A percentile compares a stretch with the other conserved stretches of the same genome.
Conservation (phyloP, 2,888 invertebrate species). For the Phaedon cochleariae region DNA sequence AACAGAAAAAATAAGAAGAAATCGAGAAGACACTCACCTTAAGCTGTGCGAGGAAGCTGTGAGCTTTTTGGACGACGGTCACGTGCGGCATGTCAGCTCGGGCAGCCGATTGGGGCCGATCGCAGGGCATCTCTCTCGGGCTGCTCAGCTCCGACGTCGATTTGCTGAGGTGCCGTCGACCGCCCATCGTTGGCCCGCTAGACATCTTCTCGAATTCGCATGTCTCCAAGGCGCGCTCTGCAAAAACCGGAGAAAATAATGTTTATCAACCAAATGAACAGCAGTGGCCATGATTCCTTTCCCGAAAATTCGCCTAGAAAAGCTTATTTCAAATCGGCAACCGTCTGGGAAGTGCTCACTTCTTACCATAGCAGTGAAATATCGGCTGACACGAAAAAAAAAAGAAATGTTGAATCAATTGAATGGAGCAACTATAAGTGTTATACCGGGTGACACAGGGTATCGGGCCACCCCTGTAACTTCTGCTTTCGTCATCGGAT, state of each 20-base stretch:
- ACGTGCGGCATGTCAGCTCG: constrained; percentile 69
- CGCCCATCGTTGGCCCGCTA: constrained; percentile 54
- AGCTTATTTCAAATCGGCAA: too few species aligned
- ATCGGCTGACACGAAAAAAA: too few species aligned
- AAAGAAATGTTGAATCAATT: too few species aligned
- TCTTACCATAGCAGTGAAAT: too few species aligned
- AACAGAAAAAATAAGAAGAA: too few species aligned
- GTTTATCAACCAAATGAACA: not conserved
- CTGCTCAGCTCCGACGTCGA: constrained; percentile 83
- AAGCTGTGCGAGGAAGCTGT: constrained; percentile 83
- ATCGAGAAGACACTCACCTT: constrained; percentile 66
- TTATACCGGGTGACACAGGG: too few species aligned
- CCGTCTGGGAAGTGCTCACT: too few species aligned
- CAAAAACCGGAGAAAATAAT: constrained; percentile 44
- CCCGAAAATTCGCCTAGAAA: too few species aligned
- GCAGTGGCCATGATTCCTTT: not conserved
- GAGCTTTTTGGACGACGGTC: constrained; percentile 82
- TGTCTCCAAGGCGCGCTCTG: constrained; percentile 59
- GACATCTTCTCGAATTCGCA: constrained; percentile 56
- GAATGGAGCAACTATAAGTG: too few species aligned
- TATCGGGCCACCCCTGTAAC: too few species aligned
- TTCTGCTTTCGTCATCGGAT: too few species aligned
- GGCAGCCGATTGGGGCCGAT: constrained; percentile 65
- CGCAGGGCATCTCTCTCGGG: constrained; percentile 64
- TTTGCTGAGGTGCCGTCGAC: constrained; percentile 79